Percentiles rank a stretch among this genome's conserved stretches.
Evolutionary conservation across 2,797 vertebrate genomes (phyloP).

Genomic region (Columba guinea): DNA sequence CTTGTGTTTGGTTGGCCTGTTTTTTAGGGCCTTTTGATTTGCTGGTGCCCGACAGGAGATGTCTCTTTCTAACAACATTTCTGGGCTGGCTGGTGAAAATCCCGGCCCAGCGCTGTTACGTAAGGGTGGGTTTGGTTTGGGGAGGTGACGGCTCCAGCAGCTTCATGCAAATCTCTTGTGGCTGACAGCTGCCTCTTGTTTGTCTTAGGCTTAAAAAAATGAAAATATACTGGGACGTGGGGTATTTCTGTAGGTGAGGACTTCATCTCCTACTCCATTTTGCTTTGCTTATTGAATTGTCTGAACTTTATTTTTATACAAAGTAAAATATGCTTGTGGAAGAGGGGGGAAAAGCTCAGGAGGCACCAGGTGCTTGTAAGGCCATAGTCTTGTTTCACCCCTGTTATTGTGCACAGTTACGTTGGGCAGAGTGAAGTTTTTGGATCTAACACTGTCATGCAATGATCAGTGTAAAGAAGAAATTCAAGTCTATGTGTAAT

Average conservation of each 20-base stretch:
- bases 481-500: background rate
- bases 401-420: background rate
- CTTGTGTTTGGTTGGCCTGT: background rate
- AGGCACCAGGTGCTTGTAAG: background rate
- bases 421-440: background rate
- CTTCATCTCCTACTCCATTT: background rate
- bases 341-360: background rate
- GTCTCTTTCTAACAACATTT: background rate
- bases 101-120: background rate
- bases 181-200: background rate
- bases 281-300: background rate
- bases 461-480: background rate
- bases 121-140: background rate
- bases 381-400: background rate
- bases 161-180: background rate
- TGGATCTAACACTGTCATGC: background rate
- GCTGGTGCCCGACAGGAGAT: background rate
- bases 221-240: background rate
- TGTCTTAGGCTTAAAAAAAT: too few relatives aligned
- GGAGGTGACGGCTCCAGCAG: background rate
- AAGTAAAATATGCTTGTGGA: background rate
- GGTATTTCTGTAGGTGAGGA: background rate
- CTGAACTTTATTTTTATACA: background rate
- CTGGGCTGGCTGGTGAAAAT: background rate
- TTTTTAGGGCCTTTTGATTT: background rate